A percentile compares a stretch with the other conserved stretches of the same genome.
phyloP scores from a whole-genome alignment of 2,797 vertebrate genomes.

The Anisognathus igniventris region DNA sequence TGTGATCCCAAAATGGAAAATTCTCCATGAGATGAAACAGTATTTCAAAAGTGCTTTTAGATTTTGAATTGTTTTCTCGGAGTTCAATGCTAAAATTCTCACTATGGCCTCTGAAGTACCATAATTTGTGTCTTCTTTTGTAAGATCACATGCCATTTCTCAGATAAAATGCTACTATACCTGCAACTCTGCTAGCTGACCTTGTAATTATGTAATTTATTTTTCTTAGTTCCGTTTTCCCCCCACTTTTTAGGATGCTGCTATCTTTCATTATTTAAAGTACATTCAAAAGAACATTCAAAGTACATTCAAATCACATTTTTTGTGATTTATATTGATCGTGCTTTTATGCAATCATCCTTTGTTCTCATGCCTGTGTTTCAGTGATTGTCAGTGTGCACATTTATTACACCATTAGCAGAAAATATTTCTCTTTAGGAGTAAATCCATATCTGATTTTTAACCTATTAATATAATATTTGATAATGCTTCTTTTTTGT shows the following conservation, averaged over 20 bases:
- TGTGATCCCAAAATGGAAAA: background rate
- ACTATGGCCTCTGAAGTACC: background rate
- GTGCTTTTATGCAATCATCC: background rate
- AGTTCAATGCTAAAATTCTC: background rate
- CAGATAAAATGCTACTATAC: background rate
- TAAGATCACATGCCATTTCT: background rate
- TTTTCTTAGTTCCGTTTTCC: background rate
- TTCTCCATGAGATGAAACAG: background rate
- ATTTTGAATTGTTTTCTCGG: background rate
- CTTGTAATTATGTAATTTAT: background rate
- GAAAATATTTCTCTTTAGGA: background rate
- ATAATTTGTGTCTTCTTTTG: background rate
- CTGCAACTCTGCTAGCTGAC: background rate
- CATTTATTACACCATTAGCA: background rate
- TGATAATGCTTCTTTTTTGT: background rate
- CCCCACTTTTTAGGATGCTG: background rate
- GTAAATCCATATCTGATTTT: background rate
- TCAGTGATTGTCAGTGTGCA: background rate
- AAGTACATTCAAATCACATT: background rate
- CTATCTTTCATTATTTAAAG: background rate
- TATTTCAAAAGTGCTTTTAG: background rate
- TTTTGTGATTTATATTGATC: background rate
- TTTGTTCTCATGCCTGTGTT: background rate
- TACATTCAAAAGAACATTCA: background rate
- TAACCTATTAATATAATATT: background rate